Conservation (phyloP, 2,113 vertebrate species). For the Eonycteris spelaea region DNA sequence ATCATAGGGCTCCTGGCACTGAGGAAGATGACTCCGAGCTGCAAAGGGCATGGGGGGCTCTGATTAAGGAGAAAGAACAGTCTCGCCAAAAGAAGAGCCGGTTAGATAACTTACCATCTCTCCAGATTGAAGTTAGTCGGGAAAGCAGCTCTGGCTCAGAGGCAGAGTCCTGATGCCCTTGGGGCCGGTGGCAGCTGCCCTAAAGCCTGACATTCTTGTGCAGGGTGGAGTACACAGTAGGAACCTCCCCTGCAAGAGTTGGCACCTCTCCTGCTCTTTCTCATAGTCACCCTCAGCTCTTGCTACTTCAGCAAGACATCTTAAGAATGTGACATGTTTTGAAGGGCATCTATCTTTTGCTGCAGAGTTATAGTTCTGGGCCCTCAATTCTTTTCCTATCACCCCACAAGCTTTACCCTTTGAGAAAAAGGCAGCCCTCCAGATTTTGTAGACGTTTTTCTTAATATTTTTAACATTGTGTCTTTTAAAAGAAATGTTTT, state of each 20-base stretch:
- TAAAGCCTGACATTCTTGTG: slow-evolving; percentile 25
- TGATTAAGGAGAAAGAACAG: slow-evolving; percentile 96
- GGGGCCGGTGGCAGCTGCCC: slow-evolving; percentile 32
- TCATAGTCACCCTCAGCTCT: slow-evolving; percentile 65
- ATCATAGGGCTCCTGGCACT: slow-evolving; percentile 63
- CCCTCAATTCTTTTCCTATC: slow-evolving; percentile 61
- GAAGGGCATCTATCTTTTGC: slow-evolving; percentile 75
- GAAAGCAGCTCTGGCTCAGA: slow-evolving; percentile 96
- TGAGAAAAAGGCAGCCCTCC: slow-evolving; percentile 76
- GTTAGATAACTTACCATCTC: slow-evolving; percentile 94
- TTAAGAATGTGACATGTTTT: slow-evolving; percentile 50
- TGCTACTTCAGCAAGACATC: slow-evolving; percentile 40
- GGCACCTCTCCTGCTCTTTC: slow-evolving; percentile 59
- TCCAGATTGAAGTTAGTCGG: slow-evolving; percentile 98
- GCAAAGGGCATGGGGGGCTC: slow-evolving; percentile 95
- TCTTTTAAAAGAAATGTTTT: slow-evolving; percentile 81
- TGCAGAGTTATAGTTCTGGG: slow-evolving; percentile 72
- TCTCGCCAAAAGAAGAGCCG: slow-evolving; percentile 95
- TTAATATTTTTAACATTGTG: slow-evolving; percentile 80
- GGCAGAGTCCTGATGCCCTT: slow-evolving; percentile 90
- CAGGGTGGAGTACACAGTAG: slow-evolving; percentile 65
- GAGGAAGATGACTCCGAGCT: slow-evolving; percentile 95
- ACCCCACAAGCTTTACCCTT: slow-evolving; percentile 73
- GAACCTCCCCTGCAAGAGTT: slow-evolving; percentile 15
- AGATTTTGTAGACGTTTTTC: slow-evolving; percentile 82